Percentiles rank a stretch among this genome's conserved stretches.
Evolutionary conservation across 2,888 invertebrate species (phyloP).

Genomic region (Dorcus hopei): DNA sequence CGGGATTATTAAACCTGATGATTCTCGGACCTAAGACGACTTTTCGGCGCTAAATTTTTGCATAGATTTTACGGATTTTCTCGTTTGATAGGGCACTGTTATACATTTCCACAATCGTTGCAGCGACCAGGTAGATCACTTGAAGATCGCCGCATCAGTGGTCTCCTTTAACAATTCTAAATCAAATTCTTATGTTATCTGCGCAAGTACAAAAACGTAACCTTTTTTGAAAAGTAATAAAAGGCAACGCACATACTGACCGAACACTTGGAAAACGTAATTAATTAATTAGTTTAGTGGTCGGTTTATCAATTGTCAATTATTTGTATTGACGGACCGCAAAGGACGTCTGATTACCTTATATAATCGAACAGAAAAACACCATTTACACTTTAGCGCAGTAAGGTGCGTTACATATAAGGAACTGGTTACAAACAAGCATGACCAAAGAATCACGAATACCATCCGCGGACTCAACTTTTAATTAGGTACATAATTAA

Average conservation of each 20-base stretch:
- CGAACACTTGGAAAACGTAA: slow-evolving; percentile 29
- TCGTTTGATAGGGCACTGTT: too few species aligned
- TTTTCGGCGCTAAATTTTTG: too few species aligned
- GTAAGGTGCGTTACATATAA: slow-evolving; percentile 40
- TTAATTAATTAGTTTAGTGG: slow-evolving; percentile 47
- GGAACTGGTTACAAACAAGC: slow-evolving; percentile 35
- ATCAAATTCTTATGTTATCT: too few species aligned
- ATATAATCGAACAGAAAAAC: slow-evolving; percentile 35
- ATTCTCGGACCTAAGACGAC: too few species aligned
- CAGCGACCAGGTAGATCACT: too few species aligned
- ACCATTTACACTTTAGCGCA: slow-evolving; percentile 47
- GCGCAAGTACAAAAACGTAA: too few species aligned
- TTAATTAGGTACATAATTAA: slow-evolving; percentile 48
- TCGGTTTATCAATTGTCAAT: slow-evolving; percentile 47
- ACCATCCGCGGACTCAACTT: slow-evolving; percentile 37
- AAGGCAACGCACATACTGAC: neutral
- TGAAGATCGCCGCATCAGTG: too few species aligned
- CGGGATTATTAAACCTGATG: too few species aligned
- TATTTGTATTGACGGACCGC: slow-evolving; percentile 40
- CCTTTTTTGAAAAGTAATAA: slow-evolving; percentile 35
- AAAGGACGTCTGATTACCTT: slow-evolving; percentile 37
- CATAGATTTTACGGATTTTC: too few species aligned
- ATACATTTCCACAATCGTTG: too few species aligned
- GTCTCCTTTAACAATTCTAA: too few species aligned
- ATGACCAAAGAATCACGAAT: slow-evolving; percentile 43